Base-by-base conservation (phyloP, 2,888 invertebrate genomes). In the Caenorhabditis drosophilae region DNA sequence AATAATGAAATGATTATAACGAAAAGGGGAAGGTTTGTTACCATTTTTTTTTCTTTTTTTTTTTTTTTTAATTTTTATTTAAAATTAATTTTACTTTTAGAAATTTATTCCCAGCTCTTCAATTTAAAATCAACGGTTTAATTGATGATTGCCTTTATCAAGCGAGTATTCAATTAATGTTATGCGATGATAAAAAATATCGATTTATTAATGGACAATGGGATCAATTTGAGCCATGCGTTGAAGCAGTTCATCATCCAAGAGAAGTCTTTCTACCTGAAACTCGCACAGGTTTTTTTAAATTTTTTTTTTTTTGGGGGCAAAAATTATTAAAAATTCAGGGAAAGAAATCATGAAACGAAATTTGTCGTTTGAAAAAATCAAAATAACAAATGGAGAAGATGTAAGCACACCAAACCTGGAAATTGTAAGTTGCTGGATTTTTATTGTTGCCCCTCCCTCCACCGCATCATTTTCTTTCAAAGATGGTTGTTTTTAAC, bases 141-240 rank as follows among this genome's bases (percentile, higher is more conserved):
- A 31, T 9, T 31, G 7, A 6, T 31, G 7, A 31, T 31, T 6
- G 7, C 6, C 12, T 9, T 31, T 31, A 31, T 31, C 7, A 6
- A 9, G 6, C 12, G 6, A 12, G 12, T 9, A 6, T 31, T 31
- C 7, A 12, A 31, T 31, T 31, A 12, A 12, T 9, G 12, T 12
- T 6, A 31, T 9, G 6, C 31, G 12, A 12, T 12, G 31, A 31
- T 9, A 31, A 9, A 6, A 31, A 31, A 12, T 31, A 31, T 31
- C 6, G 12, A 12, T 31, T 31, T 12, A 4, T 23, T 9, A 31
- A 31, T 31, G 31, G 45, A 16, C 27, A 31, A 9, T 45, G 45
- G 45, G 27, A 45, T 4, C 27, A 31, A 27, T 45, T 45, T 16
- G 45, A 45, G 31, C 45, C 45, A 31, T 45, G 45, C 18, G 25